phyloP scores from a whole-genome alignment of 2,888 invertebrate species.

The Drosophila rellima region DNA sequence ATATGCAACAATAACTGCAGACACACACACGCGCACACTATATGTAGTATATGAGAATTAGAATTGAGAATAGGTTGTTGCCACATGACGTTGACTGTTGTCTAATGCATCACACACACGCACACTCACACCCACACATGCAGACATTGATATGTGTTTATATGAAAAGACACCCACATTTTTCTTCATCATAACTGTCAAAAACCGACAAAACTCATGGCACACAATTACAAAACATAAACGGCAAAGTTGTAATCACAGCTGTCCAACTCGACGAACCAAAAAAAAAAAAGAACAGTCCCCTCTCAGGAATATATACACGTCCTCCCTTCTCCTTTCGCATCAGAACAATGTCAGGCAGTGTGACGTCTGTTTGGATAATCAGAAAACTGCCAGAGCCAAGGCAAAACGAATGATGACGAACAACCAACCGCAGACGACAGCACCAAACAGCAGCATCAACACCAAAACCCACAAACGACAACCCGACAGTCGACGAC shows the following conservation, averaged over 20 bases:
- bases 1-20: constrained; percentile 37
- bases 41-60: constrained; percentile 3
- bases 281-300: constrained; percentile 29
- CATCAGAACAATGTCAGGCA: constrained; percentile 26
- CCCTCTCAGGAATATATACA: constrained; percentile 1
- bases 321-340: background rate
- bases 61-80: constrained; percentile 25
- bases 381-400: constrained; percentile 74
- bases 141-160: constrained; percentile 11
- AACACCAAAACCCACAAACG: constrained; percentile 1
- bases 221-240: constrained; percentile 73
- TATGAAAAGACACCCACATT: constrained; percentile 52
- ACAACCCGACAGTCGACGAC: constrained; percentile 25
- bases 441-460: constrained; percentile 11
- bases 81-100: constrained; percentile 41
- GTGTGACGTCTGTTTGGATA: constrained; percentile 56
- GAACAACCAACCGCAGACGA: constrained; percentile 49
- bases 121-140: constrained; percentile 10
- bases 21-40: background rate
- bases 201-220: constrained; percentile 75
- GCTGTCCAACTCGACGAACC: constrained; percentile 70
- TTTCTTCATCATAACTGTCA: constrained; percentile 79
- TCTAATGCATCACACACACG: constrained; percentile 41
- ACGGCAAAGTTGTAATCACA: constrained; percentile 79
- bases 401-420: constrained; percentile 58